Evolutionary conservation across 1,140 invertebrate species (phyloP), one percentile per base, ranked within the genome.

Genomic region (Armadillidium nasatum): DNA sequence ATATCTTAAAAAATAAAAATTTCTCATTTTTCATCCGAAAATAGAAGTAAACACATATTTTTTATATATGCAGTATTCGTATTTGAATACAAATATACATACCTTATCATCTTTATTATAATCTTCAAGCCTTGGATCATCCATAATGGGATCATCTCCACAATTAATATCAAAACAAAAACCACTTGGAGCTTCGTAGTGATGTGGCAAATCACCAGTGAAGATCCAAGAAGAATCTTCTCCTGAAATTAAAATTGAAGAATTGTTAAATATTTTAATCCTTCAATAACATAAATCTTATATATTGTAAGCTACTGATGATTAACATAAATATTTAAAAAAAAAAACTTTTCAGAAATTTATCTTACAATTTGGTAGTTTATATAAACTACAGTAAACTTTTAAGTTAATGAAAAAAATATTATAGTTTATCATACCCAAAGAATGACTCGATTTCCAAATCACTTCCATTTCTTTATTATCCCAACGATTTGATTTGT

Each of bases 91-190:
- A 71, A 13, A n/a, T n/a, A n/a, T n/a, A n/a, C n/a, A n/a, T n/a
- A n/a, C 81, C 73, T 77, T 79, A 44, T 79, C 22, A 45, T 86
- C 80, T 6, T 87, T 84, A 84, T 89, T 89, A 79, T 88, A 88
- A 76, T 87, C 88, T 81, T 88, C 84, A 7, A 88, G 82, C 33
- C 83, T 81, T 0, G 82, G 81, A 82, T 89, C 85, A 82, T 88
- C 88, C 84, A 87, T 87, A 22, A 90, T 85, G 23, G 87, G 87
- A 21, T 87, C 85, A 82, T 89, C 88, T 60, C 77, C 76, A 81
- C 89, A 89, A n/a, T 85, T 81, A 6, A 84, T 82, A 82, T 91
- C 89, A 82, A 87, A 90, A 82, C 89, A 90, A 82, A 89, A 90
- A 2, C 86, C 87, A 45, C 79, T 45, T 1, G 89, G 89, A 46